Evolutionary conservation across 2,113 vertebrate species (phyloP).

Genomic region (Himantopus leucocephalus): DNA sequence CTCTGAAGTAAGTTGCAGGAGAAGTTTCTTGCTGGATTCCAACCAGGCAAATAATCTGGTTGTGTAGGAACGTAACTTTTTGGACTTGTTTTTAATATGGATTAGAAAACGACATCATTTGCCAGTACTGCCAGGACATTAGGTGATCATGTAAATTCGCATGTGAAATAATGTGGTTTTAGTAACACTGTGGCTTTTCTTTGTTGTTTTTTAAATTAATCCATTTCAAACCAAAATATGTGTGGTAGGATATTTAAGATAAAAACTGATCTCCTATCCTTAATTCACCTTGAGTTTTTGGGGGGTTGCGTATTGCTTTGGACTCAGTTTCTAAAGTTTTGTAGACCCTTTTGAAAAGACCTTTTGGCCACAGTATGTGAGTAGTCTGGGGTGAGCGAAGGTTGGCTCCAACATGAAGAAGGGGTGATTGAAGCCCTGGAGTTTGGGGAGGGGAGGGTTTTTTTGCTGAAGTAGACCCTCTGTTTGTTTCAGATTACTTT

Average conservation of each 20-base stretch:
- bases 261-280: background rate
- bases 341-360: background rate
- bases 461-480: background rate
- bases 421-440: background rate
- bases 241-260: background rate
- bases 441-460: background rate
- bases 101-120: conserved; percentile 13
- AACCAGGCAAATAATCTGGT: background rate
- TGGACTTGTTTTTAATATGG: background rate
- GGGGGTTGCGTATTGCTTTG: background rate
- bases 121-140: background rate
- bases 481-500: background rate
- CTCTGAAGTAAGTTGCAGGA: conserved; percentile 10
- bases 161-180: background rate
- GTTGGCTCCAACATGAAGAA: background rate
- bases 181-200: background rate
- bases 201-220: background rate
- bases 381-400: background rate
- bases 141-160: background rate
- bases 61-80: background rate
- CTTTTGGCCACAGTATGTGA: background rate
- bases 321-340: background rate
- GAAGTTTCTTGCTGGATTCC: conserved; percentile 17
- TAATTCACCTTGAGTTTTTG: background rate
- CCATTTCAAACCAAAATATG: background rate